phyloP scores from a whole-genome alignment of 2,888 invertebrate genomes.

The Callyntrura guangdongensis region DNA sequence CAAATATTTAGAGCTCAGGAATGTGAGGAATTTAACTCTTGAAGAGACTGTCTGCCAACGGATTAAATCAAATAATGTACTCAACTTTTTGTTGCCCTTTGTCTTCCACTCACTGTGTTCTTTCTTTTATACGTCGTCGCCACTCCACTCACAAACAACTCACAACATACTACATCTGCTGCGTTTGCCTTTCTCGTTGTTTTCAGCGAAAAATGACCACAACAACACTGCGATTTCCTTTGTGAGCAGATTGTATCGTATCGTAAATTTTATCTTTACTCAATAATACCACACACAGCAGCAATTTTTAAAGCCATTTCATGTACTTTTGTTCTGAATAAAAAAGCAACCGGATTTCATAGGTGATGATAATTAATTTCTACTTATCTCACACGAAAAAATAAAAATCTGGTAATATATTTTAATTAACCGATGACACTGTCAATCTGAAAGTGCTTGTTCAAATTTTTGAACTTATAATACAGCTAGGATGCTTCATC shows the following conservation, averaged over 20 bases:
- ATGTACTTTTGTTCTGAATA: constrained; percentile 25
- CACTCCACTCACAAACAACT: background rate
- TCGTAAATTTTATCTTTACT: constrained; percentile 66
- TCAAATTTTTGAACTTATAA: no score
- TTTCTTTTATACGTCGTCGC: background rate
- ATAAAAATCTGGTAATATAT: background rate
- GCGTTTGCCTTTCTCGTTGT: constrained; percentile 26
- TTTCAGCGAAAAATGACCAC: constrained; percentile 75
- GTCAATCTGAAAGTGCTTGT: background rate
- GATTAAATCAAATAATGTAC: constrained; percentile 79
- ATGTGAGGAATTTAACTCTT: constrained; percentile 78
- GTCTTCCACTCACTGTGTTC: constrained; percentile 54
- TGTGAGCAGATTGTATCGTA: constrained; percentile 57
- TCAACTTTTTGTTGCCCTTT: constrained; percentile 74
- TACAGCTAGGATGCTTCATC: no score
- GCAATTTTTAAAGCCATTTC: constrained; percentile 50
- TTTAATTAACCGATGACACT: constrained; percentile 11
- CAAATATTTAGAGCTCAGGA: constrained; percentile 79
- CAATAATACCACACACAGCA: constrained; percentile 60
- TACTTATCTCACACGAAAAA: constrained; percentile 2
- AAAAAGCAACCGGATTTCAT: constrained; percentile 51
- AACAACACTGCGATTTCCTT: constrained; percentile 63
- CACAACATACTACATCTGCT: background rate
- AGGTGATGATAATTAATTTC: constrained; percentile 56
- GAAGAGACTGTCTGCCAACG: constrained; percentile 75